Evolutionary conservation across 1,140 invertebrate genomes (phyloP).

Genomic region (Danaus plexippus): DNA sequence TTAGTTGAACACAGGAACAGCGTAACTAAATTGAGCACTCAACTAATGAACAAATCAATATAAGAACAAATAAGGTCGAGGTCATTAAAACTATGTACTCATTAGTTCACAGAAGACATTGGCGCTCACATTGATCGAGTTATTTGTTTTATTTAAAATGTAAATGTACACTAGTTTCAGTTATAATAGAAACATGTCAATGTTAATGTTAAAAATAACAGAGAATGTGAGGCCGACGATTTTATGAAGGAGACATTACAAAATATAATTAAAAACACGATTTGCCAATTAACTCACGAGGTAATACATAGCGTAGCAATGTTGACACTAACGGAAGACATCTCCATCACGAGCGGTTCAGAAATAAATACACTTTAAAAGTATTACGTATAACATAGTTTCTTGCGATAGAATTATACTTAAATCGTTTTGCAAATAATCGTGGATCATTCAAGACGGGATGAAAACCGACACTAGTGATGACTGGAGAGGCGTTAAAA

Average conservation of each 20-base stretch:
- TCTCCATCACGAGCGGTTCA: constrained; percentile 16
- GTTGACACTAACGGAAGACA: constrained; percentile 54
- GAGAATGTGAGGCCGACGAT: not conserved
- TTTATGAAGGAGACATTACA: constrained; percentile 14
- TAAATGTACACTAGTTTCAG: constrained; percentile 21
- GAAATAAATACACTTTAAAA: constrained; percentile 8
- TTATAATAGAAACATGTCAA: constrained; percentile 10
- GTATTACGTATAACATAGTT: constrained; percentile 10
- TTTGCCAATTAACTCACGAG: constrained; percentile 7
- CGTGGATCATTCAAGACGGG: too few species aligned
- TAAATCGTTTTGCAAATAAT: too few species aligned
- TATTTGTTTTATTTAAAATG: not conserved
- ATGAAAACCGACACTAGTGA: too few species aligned
- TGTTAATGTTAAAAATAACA: constrained; percentile 22
- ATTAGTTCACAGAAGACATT: too few species aligned
- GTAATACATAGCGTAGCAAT: constrained; percentile 4
- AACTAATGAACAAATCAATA: constrained; percentile 16
- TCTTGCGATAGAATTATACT: too few species aligned
- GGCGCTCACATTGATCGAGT: too few species aligned
- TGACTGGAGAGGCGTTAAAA: too few species aligned
- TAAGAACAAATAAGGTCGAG: constrained; percentile 6
- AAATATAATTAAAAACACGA: constrained; percentile 16
- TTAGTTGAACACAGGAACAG: constrained; percentile 32
- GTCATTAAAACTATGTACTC: too few species aligned
- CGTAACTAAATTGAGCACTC: constrained; percentile 51